Evolutionary conservation across 2,797 vertebrate species (phyloP), one percentile per base, ranked within the genome.

Genomic region (Momotus momota): DNA sequence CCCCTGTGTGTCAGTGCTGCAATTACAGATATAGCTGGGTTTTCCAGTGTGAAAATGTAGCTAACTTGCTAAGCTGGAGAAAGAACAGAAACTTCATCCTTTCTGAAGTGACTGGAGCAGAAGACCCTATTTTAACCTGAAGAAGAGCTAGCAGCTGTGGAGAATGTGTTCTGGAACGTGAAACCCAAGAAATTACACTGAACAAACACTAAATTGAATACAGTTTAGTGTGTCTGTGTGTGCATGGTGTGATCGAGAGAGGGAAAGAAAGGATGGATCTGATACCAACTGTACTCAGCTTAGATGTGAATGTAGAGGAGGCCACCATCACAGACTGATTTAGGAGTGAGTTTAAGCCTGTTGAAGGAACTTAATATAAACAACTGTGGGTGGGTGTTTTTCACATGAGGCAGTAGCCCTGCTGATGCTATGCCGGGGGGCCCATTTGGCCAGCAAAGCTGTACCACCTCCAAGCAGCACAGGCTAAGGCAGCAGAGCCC

Each of bases 341-440:
- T 38, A 38, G n/a, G 33, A 52, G 7, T 19, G 16, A 12, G 7
- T 48, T 70, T 70, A 60, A 75, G n/a, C 31, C 41, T 0, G 0
- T 12, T 69, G 58, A 62, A 87, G 45, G 9, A 87, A 51, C 8
- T 2, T 2, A 0, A 2, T 69, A 29, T 81, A 49, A 67, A 26
- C 27, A 14, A 16, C 20, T 46, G 25, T 23, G 77, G 17, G 12
- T 66, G 19, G 13, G 6, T 2, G 5, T 48, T 70, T 85, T 75
- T 40, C 26, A 60, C 4, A 0, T 1, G 19, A 22, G 35, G 12
- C 57, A 54, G 62, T 51, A 74, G 26, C 27, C 25, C 40, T 55
- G 29, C 26, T 5, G 1, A 33, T 0, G 2, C 41, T 6, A 10
- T 1, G 0, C 41, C 49, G 19, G 45, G 38, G 16, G 15, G 5